These are phyloP conservation scores for Zophobas morio DNA, from an alignment of 1,140 invertebrate genomes.

Conservation along the genomic window DNA sequence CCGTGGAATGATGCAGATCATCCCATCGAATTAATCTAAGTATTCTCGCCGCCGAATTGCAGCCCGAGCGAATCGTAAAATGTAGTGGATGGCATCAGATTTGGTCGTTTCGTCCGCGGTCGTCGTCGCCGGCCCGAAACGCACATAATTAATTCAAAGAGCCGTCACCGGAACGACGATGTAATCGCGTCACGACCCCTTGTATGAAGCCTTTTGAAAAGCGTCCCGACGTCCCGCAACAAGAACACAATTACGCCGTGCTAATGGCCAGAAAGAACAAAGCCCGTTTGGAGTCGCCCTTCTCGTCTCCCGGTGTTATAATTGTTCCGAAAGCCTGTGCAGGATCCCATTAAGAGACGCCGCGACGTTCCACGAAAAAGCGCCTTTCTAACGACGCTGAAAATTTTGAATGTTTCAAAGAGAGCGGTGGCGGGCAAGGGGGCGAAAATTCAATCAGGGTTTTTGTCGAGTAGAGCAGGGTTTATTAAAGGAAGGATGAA, in stretches of 20 bases:
- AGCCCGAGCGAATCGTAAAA: too few relatives aligned
- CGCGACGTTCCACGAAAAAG: not conserved
- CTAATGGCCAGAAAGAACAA: constrained; percentile 31
- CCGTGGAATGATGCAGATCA: too few relatives aligned
- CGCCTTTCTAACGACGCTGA: constrained; percentile 1
- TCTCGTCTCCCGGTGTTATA: constrained; percentile 1
- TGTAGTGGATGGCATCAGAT: too few relatives aligned
- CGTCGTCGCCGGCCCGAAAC: not conserved
- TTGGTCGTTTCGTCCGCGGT: not conserved
- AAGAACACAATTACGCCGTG: constrained; percentile 25
- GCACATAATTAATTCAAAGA: constrained; percentile 29
- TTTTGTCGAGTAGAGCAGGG: not conserved
- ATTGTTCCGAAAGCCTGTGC: constrained; percentile 7
- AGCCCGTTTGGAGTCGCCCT: not conserved
- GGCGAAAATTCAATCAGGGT: not conserved
- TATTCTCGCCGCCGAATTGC: too few relatives aligned
- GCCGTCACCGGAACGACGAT: constrained; percentile 22
- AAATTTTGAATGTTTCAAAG: constrained; percentile 16
- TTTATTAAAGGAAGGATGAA: too few relatives aligned
- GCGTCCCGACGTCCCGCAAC: constrained; percentile 6
- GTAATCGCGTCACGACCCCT: constrained; percentile 14
- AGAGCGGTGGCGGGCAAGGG: not conserved
- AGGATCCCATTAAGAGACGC: not conserved
- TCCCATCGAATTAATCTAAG: too few relatives aligned
- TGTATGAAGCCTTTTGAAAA: constrained; percentile 12